Base-by-base conservation (phyloP, 2,888 invertebrate species). In the Dynastes grantii region DNA sequence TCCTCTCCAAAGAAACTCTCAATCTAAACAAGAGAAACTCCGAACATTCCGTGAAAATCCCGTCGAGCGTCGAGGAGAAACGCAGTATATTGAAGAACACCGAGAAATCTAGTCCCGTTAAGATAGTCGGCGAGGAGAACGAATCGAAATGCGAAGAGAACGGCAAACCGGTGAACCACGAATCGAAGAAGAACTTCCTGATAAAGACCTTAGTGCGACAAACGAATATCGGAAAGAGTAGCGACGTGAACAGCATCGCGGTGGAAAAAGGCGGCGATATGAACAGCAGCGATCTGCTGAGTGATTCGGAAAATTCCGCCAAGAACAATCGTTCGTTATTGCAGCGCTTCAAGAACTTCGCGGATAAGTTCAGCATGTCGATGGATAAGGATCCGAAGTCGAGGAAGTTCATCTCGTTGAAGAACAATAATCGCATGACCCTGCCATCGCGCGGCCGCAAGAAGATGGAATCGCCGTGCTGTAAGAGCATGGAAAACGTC, bases 291-390 rank as follows among this genome's bases (percentile, higher is more conserved):
- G 83, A 82, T 80, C 79, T 81, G 76, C 71, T 78, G 40, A 79
- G 78, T 65, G 81, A 82, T 49, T 81, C 81, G n/a, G 83, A 87
- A 9, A 87, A 86, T 76, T 87, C 88, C 82, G 37, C 82, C n/a
- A 85, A 84, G 77, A 85, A 84, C 82, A 89, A 87, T 75, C 84
- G 87, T 77, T 90, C 91, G 0, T 84, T 92, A 78, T 86, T 92
- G 53, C 88, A 90, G 13, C 88, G 91, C 27, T 86, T 92, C 78
- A 88, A 90, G 51, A 90, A 91, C 76, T 89, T 92, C 79, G 91
- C 92, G 2, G 91, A 92, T 83, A 88, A 90, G 27, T 85, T 91
- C 80, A 89, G 90, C 79, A 87, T 90, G 78, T 90, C 90, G 61
- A 87, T 90, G 80, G 90, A 90, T 76, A 89, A 87, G 81, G 90